Conservation (phyloP, 1,140 invertebrate genomes). For the Brachionus asplanchnoidis region DNA sequence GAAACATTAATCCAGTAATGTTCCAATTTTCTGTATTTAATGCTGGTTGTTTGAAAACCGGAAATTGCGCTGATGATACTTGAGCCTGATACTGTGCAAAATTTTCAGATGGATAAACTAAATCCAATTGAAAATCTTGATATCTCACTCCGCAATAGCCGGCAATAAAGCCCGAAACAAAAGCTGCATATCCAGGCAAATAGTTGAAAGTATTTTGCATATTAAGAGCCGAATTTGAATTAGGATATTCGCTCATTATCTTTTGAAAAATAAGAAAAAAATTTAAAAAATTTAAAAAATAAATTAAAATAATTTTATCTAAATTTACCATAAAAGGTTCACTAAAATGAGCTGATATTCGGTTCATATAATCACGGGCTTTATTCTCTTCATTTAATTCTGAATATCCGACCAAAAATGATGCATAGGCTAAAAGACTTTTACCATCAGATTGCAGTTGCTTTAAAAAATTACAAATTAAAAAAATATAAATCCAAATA, state of each 20-base stretch:
- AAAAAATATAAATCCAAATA: not conserved
- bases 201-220: slow-evolving; percentile 14
- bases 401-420: slow-evolving; percentile 26
- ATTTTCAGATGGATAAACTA: slow-evolving; percentile 36
- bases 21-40: slow-evolving; percentile 22
- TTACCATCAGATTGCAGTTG: slow-evolving; percentile 18
- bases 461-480: not conserved
- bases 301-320: not conserved
- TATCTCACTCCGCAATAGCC: slow-evolving; percentile 22
- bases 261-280: not conserved
- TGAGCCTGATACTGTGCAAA: slow-evolving; percentile 17
- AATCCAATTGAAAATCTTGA: slow-evolving; percentile 37
- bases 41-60: slow-evolving; percentile 29
- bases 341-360: slow-evolving; percentile 3
- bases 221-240: not conserved
- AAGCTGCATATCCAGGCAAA: slow-evolving; percentile 36
- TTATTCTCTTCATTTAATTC: slow-evolving; percentile 39
- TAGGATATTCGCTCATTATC: slow-evolving; percentile 38
- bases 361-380: not conserved
- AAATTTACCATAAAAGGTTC: slow-evolving; percentile 35
- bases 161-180: not conserved
- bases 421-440: slow-evolving; percentile 23
- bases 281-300: not conserved
- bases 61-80: slow-evolving; percentile 16
- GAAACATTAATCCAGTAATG: slow-evolving; percentile 24